Evolutionary conservation across 2,797 vertebrate genomes (phyloP).

Genomic region (Podarcis siculus): DNA sequence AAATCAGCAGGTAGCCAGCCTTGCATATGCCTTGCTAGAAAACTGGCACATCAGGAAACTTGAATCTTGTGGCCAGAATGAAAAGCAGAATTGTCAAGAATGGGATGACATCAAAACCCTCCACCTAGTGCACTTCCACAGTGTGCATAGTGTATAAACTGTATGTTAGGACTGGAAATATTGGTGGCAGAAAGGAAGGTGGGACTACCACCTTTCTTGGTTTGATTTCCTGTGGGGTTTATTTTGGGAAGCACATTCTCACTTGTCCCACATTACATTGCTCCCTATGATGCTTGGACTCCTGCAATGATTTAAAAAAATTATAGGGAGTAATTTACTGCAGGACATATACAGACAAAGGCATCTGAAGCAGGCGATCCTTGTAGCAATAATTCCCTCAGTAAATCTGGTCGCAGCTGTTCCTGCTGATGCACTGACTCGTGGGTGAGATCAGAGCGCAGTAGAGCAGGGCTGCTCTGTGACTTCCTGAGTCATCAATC

Average conservation of each 20-base stretch:
- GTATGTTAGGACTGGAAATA: not conserved
- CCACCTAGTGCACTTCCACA: too few species aligned
- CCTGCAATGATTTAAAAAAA: not conserved
- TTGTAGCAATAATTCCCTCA: not conserved
- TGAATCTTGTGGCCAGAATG: too few species aligned
- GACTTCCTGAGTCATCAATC: constrained; percentile 6
- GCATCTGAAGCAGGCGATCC: not conserved
- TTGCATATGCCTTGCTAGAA: not conserved
- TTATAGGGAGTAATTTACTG: not conserved
- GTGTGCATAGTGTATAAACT: not conserved
- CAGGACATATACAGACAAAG: not conserved
- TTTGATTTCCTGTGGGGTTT: not conserved
- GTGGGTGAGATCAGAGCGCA: not conserved
- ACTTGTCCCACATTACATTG: not conserved
- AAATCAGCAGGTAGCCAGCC: not conserved
- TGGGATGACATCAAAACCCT: not conserved
- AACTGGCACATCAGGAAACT: not conserved
- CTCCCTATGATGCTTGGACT: not conserved
- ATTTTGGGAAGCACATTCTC: not conserved
- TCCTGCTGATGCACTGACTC: not conserved
- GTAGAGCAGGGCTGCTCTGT: not conserved
- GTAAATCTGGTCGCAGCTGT: not conserved
- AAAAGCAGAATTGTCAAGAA: too few species aligned
- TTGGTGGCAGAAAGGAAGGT: not conserved
- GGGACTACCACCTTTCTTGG: not conserved